Evolutionary conservation across 64 coral and sea anemone species (phyloP).

Genomic region (Stylophora pistillata): DNA sequence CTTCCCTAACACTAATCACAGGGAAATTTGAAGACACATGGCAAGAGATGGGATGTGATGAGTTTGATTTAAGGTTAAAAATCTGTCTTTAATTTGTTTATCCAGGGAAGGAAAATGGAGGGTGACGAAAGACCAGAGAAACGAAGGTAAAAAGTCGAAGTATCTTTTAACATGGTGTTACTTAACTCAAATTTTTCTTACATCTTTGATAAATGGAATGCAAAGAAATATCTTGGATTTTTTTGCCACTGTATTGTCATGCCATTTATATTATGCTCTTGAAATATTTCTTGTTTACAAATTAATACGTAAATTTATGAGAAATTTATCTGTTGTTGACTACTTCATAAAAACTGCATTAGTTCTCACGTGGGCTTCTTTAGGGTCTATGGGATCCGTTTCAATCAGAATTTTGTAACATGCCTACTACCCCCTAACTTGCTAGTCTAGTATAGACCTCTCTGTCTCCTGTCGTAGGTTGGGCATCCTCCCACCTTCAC

Average conservation of each 20-base stretch:
- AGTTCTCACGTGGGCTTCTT: neutral
- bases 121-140: constrained; percentile 8
- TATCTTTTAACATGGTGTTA: too few species aligned
- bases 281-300: neutral
- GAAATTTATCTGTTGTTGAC: neutral
- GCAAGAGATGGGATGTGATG: neutral
- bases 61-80: neutral
- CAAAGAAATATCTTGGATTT: too few species aligned
- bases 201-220: too few species aligned
- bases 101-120: neutral
- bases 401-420: too few species aligned
- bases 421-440: too few species aligned
- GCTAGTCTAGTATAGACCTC: too few species aligned
- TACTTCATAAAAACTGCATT: constrained; percentile 2
- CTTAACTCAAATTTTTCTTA: too few species aligned
- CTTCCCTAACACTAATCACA: neutral
- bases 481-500: too few species aligned
- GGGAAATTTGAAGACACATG: neutral
- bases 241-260: too few species aligned
- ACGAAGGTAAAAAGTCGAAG: constrained; percentile 2
- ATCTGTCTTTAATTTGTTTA: neutral
- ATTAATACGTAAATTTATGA: neutral
- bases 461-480: too few species aligned
- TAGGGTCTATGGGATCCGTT: too few species aligned
- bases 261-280: neutral